Conservation (phyloP, 1,140 invertebrate genomes). For the Heliconius hermathena region DNA sequence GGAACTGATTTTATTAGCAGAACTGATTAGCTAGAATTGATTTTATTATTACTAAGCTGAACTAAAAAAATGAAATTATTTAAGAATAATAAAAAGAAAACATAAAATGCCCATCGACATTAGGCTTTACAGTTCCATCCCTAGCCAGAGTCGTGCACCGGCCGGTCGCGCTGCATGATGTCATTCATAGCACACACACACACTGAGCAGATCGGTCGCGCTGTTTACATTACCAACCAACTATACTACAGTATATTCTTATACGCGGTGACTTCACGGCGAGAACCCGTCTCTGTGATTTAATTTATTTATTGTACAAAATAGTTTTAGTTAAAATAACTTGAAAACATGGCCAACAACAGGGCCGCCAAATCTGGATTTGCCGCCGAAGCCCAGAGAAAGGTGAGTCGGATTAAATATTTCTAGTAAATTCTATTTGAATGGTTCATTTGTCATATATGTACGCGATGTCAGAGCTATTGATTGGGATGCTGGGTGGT, state of each 20-base stretch:
- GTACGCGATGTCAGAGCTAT: conserved; percentile 51
- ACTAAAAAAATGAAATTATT: background rate
- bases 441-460: conserved; percentile 27
- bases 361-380: conserved; percentile 96
- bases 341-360: conserved; percentile 87
- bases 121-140: conserved; percentile 24
- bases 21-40: no score
- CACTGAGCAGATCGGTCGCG: conserved; percentile 60
- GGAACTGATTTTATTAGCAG: no score
- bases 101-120: background rate
- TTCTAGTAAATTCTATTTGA: conserved; percentile 1
- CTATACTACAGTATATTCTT: conserved; percentile 38
- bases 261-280: conserved; percentile 64
- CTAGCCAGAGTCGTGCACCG: conserved; percentile 53
- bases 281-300: conserved; percentile 71
- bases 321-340: conserved; percentile 61
- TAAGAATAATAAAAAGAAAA: background rate
- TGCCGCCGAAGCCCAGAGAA: conserved; percentile 95
- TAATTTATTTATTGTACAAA: conserved; percentile 69
- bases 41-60: no score
- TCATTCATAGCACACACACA: conserved; percentile 76
- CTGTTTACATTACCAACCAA: conserved; percentile 70
- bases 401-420: conserved; percentile 84
- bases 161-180: conserved; percentile 68
- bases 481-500: conserved; percentile 73